Conservation (phyloP, 2,113 vertebrate species). For the Pavo muticus region DNA sequence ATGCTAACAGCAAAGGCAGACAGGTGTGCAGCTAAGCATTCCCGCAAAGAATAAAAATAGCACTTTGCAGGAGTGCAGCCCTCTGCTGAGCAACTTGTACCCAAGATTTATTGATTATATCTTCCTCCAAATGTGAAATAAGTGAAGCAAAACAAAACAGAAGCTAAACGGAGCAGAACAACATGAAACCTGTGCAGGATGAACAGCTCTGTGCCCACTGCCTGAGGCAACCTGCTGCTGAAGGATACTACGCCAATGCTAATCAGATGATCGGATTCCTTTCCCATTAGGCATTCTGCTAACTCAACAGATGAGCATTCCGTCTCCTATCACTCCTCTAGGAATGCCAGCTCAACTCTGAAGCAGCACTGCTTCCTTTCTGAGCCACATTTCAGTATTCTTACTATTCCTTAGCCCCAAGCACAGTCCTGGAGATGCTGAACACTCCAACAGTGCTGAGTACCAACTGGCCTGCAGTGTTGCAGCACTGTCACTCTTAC, state of each 20-base stretch:
- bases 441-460: background rate
- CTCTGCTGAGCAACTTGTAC: background rate
- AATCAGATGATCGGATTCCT: slow-evolving; percentile 30
- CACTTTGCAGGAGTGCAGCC: background rate
- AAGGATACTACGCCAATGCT: slow-evolving; percentile 31
- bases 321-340: background rate
- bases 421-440: background rate
- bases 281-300: slow-evolving; percentile 31
- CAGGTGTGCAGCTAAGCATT: background rate
- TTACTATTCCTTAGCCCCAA: fast-evolving
- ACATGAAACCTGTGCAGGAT: background rate
- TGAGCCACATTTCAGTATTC: background rate
- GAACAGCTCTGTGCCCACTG: background rate
- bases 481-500: background rate
- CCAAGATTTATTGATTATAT: slow-evolving; percentile 46
- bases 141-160: slow-evolving; percentile 53
- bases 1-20: background rate
- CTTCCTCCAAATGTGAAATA: slow-evolving; percentile 38
- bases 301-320: slow-evolving; percentile 1
- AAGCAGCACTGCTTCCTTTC: background rate
- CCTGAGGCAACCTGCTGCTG: slow-evolving; percentile 49
- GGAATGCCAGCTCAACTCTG: background rate
- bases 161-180: slow-evolving; percentile 44
- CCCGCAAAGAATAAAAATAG: background rate
- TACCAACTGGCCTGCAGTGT: background rate